Evolutionary conservation across 92 coral and sea anemone species (phyloP).

Genomic region (Actinostola sp.): DNA sequence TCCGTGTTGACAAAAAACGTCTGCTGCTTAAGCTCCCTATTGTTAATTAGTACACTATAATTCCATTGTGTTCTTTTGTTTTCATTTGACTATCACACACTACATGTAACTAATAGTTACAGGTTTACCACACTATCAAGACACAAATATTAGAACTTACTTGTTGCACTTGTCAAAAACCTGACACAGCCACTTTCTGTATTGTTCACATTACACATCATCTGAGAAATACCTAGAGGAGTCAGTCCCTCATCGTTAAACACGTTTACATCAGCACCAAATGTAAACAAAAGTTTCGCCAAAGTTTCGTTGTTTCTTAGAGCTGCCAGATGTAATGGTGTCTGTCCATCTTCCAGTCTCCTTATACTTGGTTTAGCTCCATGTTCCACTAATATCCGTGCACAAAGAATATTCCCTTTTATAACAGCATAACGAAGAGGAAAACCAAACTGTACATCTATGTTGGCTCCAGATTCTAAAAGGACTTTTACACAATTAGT

Average conservation of each 20-base stretch:
- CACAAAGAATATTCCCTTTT: constrained; percentile 81
- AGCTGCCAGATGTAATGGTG: constrained; percentile 80
- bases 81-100: background rate
- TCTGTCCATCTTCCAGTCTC: constrained; percentile 86
- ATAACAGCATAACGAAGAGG: constrained; percentile 90
- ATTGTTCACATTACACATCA: constrained; percentile 74
- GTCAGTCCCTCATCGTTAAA: constrained; percentile 82
- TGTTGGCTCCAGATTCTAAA: constrained; percentile 77
- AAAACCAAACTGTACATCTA: constrained; percentile 84
- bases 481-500: constrained; percentile 77
- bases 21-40: too few species aligned
- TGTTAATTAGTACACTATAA: too few species aligned
- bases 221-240: constrained; percentile 78
- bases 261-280: constrained; percentile 88
- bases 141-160: constrained; percentile 48
- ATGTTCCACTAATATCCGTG: constrained; percentile 72
- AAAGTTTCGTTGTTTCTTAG: constrained; percentile 79
- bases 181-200: constrained; percentile 70
- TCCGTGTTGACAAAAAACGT: too few species aligned
- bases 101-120: background rate
- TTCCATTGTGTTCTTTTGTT: too few species aligned
- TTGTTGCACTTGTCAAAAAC: constrained; percentile 67
- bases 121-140: background rate
- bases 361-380: constrained; percentile 78
- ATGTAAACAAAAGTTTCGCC: constrained; percentile 70